phyloP scores from a whole-genome alignment of 2,888 invertebrate species.

The Drosophila infuscata region DNA sequence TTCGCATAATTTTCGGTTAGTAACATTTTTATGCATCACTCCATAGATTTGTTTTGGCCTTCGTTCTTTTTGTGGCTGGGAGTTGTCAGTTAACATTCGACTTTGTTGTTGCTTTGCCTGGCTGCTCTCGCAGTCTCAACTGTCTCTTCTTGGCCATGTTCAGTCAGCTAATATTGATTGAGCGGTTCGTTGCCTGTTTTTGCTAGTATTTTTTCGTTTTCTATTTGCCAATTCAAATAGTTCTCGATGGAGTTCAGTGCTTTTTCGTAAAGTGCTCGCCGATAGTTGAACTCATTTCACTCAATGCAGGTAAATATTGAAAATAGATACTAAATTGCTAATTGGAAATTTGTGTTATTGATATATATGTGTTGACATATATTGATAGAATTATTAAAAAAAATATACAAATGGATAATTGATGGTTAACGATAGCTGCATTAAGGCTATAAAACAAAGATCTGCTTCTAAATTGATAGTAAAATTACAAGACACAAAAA shows the following conservation, averaged over 20 bases:
- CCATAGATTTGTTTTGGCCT: slow-evolving; percentile 1
- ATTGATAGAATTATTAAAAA: background rate
- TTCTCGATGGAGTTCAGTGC: slow-evolving; percentile 66
- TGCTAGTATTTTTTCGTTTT: slow-evolving; percentile 35
- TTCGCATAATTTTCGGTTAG: slow-evolving; percentile 62
- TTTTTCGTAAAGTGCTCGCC: slow-evolving; percentile 14
- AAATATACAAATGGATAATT: background rate
- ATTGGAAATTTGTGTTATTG: slow-evolving; percentile 1
- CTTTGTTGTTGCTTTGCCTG: slow-evolving; percentile 1
- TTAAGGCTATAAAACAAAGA: background rate
- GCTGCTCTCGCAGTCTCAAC: slow-evolving; percentile 12
- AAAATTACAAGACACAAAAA: background rate
- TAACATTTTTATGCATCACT: slow-evolving; percentile 15
- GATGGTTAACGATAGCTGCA: background rate
- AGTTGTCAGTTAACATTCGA: slow-evolving; percentile 4
- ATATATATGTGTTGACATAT: background rate
- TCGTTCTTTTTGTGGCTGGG: slow-evolving; percentile 13
- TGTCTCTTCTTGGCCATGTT: slow-evolving; percentile 43
- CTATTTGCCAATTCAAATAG: slow-evolving; percentile 67
- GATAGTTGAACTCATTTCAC: slow-evolving; percentile 36
- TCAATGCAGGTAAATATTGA: slow-evolving; percentile 1
- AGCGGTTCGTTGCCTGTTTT: slow-evolving; percentile 27
- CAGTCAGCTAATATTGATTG: slow-evolving; percentile 52
- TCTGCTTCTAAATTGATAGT: background rate
- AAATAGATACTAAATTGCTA: background rate